These are phyloP conservation scores for Chionomys nivalis DNA, from an alignment of 2,113 vertebrate genomes.

Conservation along the genomic window DNA sequence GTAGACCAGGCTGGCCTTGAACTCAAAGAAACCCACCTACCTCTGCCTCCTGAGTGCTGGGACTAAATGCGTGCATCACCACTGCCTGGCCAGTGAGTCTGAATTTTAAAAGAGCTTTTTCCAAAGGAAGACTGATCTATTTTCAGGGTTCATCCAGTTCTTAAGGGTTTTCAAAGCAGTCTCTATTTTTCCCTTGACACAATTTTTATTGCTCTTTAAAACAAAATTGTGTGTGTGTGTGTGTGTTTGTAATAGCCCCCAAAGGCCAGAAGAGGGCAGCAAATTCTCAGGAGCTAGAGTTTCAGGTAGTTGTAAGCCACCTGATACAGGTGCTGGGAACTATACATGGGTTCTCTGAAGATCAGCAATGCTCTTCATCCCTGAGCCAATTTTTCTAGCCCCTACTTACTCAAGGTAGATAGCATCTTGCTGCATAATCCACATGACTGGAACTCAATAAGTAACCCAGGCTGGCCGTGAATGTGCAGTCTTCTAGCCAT, in stretches of 20 bases:
- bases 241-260: not conserved
- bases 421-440: not conserved
- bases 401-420: not conserved
- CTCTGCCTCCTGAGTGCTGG: not conserved
- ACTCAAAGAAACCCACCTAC: not conserved
- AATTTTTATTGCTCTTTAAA: not conserved
- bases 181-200: conserved; percentile 9
- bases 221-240: not conserved
- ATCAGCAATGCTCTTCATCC: not conserved
- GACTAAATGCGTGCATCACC: not conserved
- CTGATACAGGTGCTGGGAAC: not conserved
- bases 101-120: conserved; percentile 47
- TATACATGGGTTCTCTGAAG: not conserved
- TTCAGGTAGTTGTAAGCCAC: not conserved
- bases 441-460: not conserved
- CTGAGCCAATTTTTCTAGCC: not conserved
- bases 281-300: not conserved
- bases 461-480: not conserved
- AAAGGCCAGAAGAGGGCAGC: not conserved
- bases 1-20: not conserved
- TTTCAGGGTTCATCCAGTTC: not conserved
- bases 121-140: not conserved
- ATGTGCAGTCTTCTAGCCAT: not conserved
- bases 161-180: not conserved
- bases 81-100: not conserved